phyloP scores from a whole-genome alignment of 1,140 invertebrate genomes.

The Liolophura sinensis region DNA sequence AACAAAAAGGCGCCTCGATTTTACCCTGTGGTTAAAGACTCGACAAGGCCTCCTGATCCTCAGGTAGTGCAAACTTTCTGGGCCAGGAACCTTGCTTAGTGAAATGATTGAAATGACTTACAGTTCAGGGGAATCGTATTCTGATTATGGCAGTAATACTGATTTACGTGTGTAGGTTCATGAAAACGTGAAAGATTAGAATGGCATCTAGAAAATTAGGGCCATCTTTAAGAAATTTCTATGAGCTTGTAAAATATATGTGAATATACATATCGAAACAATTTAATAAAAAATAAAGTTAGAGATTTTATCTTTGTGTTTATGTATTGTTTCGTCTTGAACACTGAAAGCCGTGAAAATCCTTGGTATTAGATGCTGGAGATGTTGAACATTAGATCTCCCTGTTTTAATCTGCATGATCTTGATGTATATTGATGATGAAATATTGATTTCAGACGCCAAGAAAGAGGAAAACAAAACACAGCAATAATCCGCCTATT shows the following conservation, averaged over 20 bases:
- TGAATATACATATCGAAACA: too few species aligned
- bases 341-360: too few species aligned
- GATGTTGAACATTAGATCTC: neutral
- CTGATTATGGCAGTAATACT: neutral
- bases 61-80: slow-evolving; percentile 33
- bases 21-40: slow-evolving; percentile 87
- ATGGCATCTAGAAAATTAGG: too few species aligned
- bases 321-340: too few species aligned
- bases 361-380: neutral
- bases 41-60: slow-evolving; percentile 48
- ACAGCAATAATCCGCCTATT: slow-evolving; percentile 90
- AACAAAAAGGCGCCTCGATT: slow-evolving; percentile 70
- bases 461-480: slow-evolving; percentile 87
- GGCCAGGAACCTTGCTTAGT: too few species aligned
- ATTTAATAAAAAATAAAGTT: too few species aligned
- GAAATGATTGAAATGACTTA: too few species aligned
- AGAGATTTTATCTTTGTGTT: too few species aligned
- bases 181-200: too few species aligned
- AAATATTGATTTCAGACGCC: slow-evolving; percentile 54
- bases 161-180: neutral
- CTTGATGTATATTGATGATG: neutral
- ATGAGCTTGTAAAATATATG: too few species aligned
- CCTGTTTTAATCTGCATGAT: neutral
- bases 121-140: neutral
- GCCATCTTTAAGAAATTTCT: too few species aligned